Evolutionary conservation across 2,797 vertebrate genomes (phyloP).

Genomic region (Odontamblyopus lacepedii): DNA sequence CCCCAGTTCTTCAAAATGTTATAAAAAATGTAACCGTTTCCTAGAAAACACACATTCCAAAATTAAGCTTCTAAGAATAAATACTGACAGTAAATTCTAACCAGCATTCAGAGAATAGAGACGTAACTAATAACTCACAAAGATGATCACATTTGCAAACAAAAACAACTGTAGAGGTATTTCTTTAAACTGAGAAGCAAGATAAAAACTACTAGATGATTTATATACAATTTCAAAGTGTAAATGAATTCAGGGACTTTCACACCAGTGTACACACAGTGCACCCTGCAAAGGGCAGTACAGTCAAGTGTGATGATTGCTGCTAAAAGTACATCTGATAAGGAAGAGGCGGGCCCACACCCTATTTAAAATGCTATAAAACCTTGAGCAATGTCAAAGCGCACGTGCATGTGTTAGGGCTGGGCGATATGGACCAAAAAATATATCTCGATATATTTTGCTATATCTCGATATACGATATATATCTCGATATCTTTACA

Average conservation of each 20-base stretch:
- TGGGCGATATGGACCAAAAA: no score
- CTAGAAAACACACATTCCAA: no score
- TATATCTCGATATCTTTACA: no score
- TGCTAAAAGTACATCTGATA: slow-evolving; percentile 44
- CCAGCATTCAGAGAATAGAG: neutral
- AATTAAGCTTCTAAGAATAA: no score
- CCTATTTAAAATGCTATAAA: slow-evolving; percentile 26
- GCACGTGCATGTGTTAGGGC: no score
- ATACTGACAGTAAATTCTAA: neutral
- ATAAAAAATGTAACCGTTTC: no score
- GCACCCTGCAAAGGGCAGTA: slow-evolving; percentile 48
- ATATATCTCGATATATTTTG: no score
- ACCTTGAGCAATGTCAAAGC: slow-evolving; percentile 26
- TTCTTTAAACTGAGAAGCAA: slow-evolving; percentile 18
- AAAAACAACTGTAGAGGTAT: slow-evolving; percentile 6
- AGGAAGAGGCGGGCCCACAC: slow-evolving; percentile 19
- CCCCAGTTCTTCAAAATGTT: no score
- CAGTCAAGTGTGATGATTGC: slow-evolving; percentile 10
- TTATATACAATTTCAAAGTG: slow-evolving; percentile 34
- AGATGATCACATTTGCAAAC: slow-evolving; percentile 1
- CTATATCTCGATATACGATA: no score
- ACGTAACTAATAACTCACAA: slow-evolving; percentile 11
- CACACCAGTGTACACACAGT: slow-evolving; percentile 23
- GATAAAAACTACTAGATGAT: slow-evolving; percentile 43
- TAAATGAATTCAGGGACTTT: slow-evolving; percentile 55